Evolutionary conservation across 2,888 invertebrate genomes (phyloP).

Genomic region (Cantharis flavilabris): DNA sequence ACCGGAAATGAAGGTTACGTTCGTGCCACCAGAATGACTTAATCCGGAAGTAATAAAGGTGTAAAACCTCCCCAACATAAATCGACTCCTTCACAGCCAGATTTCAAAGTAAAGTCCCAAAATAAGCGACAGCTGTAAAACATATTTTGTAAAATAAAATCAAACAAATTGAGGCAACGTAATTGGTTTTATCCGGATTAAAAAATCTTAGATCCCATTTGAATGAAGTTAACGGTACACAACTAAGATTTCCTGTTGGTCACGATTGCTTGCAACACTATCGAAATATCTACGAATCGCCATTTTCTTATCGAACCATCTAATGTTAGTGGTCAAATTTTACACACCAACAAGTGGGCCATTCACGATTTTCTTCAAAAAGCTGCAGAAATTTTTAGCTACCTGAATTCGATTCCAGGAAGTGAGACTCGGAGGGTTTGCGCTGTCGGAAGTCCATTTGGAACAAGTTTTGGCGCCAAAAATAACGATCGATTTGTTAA

Average conservation of each 20-base stretch:
- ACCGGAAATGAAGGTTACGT: conserved; percentile 27
- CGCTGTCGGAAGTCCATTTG: neutral
- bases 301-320: neutral
- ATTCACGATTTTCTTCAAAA: neutral
- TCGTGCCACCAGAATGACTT: conserved; percentile 14
- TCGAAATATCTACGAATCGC: neutral
- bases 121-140: neutral
- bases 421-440: neutral
- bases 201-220: neutral
- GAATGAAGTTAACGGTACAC: neutral
- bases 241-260: neutral
- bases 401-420: neutral
- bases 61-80: conserved; percentile 17
- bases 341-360: neutral
- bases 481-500: neutral
- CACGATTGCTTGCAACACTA: neutral
- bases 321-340: neutral
- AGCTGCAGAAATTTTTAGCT: neutral
- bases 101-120: neutral
- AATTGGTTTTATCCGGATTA: conserved; percentile 2
- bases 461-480: neutral
- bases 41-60: conserved; percentile 34
- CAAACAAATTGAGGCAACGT: neutral
- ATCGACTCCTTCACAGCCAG: neutral
- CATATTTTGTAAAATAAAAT: neutral